Conservation (phyloP, 2,113 vertebrate genomes). For the Malaclemys terrapin region DNA sequence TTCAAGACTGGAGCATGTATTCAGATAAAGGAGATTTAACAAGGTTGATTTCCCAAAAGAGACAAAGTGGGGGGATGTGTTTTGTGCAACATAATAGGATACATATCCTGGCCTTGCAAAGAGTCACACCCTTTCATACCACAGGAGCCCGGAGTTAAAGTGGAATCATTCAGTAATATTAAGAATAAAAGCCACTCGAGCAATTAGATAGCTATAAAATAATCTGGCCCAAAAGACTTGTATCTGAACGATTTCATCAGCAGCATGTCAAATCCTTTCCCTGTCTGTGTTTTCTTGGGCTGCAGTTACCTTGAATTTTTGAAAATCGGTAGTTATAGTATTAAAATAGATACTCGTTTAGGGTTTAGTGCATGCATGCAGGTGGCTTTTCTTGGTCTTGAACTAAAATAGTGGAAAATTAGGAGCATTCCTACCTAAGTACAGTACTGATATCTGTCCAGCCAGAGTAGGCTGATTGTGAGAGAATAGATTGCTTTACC, state of each 20-base stretch:
- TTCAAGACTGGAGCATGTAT: constrained; percentile 35
- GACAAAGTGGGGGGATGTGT: background rate
- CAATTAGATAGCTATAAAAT: background rate
- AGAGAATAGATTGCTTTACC: constrained; percentile 54
- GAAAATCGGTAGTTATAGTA: constrained; percentile 24
- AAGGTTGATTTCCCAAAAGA: constrained; percentile 29
- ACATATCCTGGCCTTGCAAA: background rate
- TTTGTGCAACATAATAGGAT: background rate
- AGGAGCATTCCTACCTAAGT: background rate
- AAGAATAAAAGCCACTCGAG: background rate
- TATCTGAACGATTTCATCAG: constrained; percentile 19
- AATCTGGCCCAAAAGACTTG: background rate
- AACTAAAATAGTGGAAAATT: constrained; percentile 12
- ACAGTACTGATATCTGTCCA: constrained; percentile 24
- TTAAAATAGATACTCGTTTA: constrained; percentile 1
- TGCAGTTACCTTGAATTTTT: background rate
- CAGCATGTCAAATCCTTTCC: background rate
- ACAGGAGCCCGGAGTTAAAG: background rate
- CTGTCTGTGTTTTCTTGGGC: background rate
- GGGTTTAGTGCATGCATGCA: background rate
- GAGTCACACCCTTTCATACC: background rate
- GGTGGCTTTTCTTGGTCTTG: constrained; percentile 26
- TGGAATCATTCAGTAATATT: background rate
- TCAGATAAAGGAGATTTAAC: background rate
- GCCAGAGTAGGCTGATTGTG: background rate